Conservation (phyloP, 1,140 invertebrate genomes). For the Drosophila hydei region DNA sequence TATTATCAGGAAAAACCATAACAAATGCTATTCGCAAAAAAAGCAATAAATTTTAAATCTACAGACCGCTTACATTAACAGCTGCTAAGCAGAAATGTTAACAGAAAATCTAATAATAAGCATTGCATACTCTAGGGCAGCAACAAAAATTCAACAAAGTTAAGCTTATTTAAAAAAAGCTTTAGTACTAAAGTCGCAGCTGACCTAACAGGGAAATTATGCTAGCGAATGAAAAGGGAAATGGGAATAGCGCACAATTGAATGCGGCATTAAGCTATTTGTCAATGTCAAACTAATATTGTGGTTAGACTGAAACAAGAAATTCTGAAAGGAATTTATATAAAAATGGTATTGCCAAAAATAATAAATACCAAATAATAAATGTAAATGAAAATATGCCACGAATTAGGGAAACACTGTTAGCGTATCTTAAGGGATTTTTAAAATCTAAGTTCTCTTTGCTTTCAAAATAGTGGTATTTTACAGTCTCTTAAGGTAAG, state of each 20-base stretch:
- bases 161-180: constrained; percentile 11
- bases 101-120: neutral
- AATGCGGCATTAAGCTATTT: constrained; percentile 10
- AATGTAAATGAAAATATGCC: too few relatives aligned
- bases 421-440: too few relatives aligned
- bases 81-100: constrained; percentile 18
- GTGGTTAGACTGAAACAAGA: too few relatives aligned
- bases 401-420: too few relatives aligned
- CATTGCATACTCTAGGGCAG: constrained; percentile 31
- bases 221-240: neutral
- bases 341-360: neutral
- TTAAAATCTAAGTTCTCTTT: too few relatives aligned
- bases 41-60: neutral
- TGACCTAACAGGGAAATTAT: constrained; percentile 17
- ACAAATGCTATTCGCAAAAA: constrained; percentile 18
- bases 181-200: constrained; percentile 7
- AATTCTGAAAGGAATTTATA: neutral
- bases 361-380: neutral
- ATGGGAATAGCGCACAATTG: neutral
- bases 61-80: neutral
- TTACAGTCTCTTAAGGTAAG: too few relatives aligned
- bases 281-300: constrained; percentile 23
- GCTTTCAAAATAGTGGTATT: too few relatives aligned
- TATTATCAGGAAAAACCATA: constrained; percentile 23
- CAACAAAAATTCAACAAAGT: constrained; percentile 8